Base-by-base conservation (phyloP, 2,888 invertebrate genomes). In the Carpatolechia fugitivella region DNA sequence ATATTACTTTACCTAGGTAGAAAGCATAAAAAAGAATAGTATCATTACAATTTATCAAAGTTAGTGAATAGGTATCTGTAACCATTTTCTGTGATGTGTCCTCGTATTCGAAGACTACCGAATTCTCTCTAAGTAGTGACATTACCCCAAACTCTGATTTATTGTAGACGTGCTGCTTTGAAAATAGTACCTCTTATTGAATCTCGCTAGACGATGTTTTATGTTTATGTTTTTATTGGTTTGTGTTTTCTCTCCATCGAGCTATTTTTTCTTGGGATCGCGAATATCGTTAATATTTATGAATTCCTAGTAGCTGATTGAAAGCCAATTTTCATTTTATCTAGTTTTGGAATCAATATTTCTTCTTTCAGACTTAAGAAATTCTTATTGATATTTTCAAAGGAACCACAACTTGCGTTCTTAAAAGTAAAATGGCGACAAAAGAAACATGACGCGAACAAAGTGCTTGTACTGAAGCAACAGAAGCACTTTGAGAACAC, bases 401-500 rank as follows among this genome's bases (percentile, higher is more conserved):
- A 40, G 40, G 5, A 40, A 40, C 40, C 16, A 16, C 18, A 40
- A 18, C 18, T 14, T 24, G 24, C 24, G 24, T 6, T 16, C 40
- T 40, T 40, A 40, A 40, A 40, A 40, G 16, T 18, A 40, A 40
- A 18, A 40, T 24, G 24, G 16, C 18, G 14, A 16, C 5, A 18
- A 36, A 40, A 40, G 40, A 40, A 40, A 40, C 40, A 40, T 18
- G 40, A 14, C 40, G 18, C 14, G 40, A 18, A 44, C 44, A 44
- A 44, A 44, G 44, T 44, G 44, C 49, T 49, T 31, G 36, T 31
- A 50, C 35, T 13, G 36, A 11, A 36, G 36, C 14, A 50, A 36
- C 36, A 50, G 50, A 50, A 49, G 18, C 48, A 49, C 35, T 49
- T 47, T 13, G 47, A 35, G 48, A 18, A 31, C 33, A 35, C 48